Percentiles rank a stretch among this genome's conserved stretches.
Conservation (phyloP, 2,888 invertebrate genomes). For the Phymatocera aterrima region DNA sequence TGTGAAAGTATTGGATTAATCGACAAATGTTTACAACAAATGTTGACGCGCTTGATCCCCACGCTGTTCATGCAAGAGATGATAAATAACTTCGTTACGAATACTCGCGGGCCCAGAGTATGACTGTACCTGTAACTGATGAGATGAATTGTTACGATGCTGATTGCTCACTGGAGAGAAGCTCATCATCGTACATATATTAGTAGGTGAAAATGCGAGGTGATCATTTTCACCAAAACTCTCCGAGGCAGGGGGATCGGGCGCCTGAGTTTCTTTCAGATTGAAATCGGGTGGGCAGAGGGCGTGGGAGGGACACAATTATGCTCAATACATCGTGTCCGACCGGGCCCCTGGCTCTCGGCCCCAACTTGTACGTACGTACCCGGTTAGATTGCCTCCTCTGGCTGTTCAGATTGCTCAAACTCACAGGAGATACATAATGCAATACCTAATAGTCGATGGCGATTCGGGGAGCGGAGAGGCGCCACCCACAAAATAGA, state of each 20-base stretch:
- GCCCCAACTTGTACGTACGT: background rate
- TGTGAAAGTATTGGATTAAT: conserved; percentile 33
- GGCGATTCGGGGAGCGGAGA: background rate
- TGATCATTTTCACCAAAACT: no score
- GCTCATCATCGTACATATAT: no score
- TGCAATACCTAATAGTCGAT: conserved; percentile 15
- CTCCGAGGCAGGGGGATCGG: no score
- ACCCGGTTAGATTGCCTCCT: conserved; percentile 18
- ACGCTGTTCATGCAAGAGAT: no score
- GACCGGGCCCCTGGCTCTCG: background rate
- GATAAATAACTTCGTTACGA: background rate
- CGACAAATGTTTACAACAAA: conserved; percentile 39
- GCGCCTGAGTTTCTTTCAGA: no score
- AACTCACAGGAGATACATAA: conserved; percentile 29
- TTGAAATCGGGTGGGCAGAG: background rate
- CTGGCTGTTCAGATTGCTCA: conserved; percentile 21
- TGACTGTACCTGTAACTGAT: no score
- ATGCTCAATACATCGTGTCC: background rate
- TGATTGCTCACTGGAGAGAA: no score
- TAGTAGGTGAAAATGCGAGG: no score
- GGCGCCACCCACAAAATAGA: background rate
- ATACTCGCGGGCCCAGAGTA: no score
- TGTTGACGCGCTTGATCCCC: background rate
- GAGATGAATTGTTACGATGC: no score
- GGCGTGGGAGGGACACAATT: background rate